phyloP scores from a whole-genome alignment of 2,113 vertebrate genomes.

The Oreotrochilus melanogaster region DNA sequence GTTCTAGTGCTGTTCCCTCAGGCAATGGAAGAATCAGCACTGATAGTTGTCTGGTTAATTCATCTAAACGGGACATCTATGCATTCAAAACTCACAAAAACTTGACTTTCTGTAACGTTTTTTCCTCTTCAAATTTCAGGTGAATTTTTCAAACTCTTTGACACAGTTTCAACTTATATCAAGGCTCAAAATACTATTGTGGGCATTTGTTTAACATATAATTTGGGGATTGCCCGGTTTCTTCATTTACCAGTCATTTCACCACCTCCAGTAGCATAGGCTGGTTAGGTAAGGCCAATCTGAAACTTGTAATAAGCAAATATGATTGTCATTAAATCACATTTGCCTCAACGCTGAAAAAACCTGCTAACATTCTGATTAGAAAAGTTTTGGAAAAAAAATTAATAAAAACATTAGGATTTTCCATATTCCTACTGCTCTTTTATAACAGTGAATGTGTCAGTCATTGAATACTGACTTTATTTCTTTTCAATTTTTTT shows the following conservation, averaged over 20 bases:
- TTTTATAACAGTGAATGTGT: not conserved
- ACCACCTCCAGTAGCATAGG: not conserved
- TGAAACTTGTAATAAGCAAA: not conserved
- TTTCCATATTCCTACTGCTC: not conserved
- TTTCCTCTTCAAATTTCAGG: not conserved
- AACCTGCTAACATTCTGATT: not conserved
- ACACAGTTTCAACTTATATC: not conserved
- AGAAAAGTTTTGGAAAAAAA: not conserved
- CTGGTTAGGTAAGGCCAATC: not conserved
- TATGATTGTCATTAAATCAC: not conserved
- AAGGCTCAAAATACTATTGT: not conserved
- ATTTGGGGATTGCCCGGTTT: not conserved
- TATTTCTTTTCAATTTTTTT: not conserved
- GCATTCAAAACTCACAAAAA: not conserved
- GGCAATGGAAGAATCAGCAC: not conserved
- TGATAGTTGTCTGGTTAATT: not conserved
- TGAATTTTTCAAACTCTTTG: not conserved
- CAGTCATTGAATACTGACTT: not conserved
- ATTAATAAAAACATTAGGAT: not conserved
- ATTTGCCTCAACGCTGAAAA: not conserved
- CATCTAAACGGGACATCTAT: not conserved
- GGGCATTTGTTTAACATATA: not conserved
- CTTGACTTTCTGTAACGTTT: not conserved
- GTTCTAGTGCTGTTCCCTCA: not conserved
- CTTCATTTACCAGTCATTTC: conserved; percentile 26